These are phyloP conservation scores for Rhagophthalmus giganteus DNA, from an alignment of 2,888 invertebrate genomes.

Conservation along the genomic window DNA sequence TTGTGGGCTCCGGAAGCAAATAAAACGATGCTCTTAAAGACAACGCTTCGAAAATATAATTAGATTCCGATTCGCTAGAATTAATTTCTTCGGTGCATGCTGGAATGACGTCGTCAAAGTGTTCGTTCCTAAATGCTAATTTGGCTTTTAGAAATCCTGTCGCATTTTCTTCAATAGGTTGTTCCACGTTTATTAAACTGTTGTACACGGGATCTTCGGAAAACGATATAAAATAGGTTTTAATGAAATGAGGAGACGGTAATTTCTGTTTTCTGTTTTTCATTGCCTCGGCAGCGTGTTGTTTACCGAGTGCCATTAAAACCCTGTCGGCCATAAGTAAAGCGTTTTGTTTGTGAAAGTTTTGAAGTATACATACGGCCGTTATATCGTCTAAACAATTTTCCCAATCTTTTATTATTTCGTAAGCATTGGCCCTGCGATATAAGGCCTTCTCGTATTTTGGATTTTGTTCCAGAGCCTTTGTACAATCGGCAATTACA, in stretches of 20 bases:
- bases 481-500: conserved; percentile 85
- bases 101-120: conserved; percentile 76
- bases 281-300: conserved; percentile 76
- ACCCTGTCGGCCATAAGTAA: conserved; percentile 85
- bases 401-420: conserved; percentile 76
- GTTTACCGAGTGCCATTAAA: conserved; percentile 77
- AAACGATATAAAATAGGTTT: conserved; percentile 86
- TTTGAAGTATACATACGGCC: conserved; percentile 87
- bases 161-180: conserved; percentile 50
- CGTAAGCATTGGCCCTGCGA: conserved; percentile 81
- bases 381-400: conserved; percentile 90
- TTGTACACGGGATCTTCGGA: conserved; percentile 79
- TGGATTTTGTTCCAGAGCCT: conserved; percentile 81
- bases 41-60: conserved; percentile 69
- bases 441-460: conserved; percentile 87
- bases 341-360: conserved; percentile 80
- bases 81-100: conserved; percentile 81
- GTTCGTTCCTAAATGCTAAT: conserved; percentile 67
- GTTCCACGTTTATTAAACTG: conserved; percentile 53
- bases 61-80: conserved; percentile 62
- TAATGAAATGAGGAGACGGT: conserved; percentile 85
- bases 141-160: conserved; percentile 72
- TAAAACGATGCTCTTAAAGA: conserved; percentile 85
- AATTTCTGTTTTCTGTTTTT: conserved; percentile 69
- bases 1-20: conserved; percentile 76